These are phyloP conservation scores for Siniperca chuatsi DNA, from an alignment of 2,113 vertebrate species.

Conservation along the genomic window DNA sequence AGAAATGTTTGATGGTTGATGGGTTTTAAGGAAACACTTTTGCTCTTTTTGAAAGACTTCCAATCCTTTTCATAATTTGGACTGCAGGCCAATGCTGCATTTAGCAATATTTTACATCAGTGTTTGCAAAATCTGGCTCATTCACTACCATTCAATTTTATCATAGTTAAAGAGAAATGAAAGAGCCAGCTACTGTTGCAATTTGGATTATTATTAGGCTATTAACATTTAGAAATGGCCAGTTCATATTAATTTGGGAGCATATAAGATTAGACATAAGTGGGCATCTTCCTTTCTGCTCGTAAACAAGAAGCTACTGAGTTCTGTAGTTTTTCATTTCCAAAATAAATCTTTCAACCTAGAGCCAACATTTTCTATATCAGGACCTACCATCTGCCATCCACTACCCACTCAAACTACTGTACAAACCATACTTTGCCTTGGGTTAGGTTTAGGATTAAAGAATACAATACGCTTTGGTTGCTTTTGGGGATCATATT, in stretches of 20 bases:
- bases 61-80: neutral
- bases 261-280: neutral
- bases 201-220: neutral
- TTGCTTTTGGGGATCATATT: slow-evolving; percentile 9
- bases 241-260: slow-evolving; percentile 1
- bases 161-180: too few species aligned
- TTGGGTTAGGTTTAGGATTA: neutral
- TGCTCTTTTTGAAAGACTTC: neutral
- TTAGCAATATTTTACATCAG: neutral
- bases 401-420: neutral
- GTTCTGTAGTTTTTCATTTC: neutral
- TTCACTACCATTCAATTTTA: slow-evolving; percentile 1
- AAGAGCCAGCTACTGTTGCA: neutral
- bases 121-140: slow-evolving; percentile 16
- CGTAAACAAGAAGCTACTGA: neutral
- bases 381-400: slow-evolving; percentile 32
- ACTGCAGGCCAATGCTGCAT: neutral
- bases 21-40: neutral
- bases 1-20: neutral
- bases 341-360: slow-evolving; percentile 23
- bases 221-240: neutral
- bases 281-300: neutral
- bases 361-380: slow-evolving; percentile 20
- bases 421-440: neutral
- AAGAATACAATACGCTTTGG: neutral